Evolutionary conservation across 1,140 invertebrate species (phyloP), one percentile per base, ranked within the genome.

Genomic region (Nylanderia fulva): DNA sequence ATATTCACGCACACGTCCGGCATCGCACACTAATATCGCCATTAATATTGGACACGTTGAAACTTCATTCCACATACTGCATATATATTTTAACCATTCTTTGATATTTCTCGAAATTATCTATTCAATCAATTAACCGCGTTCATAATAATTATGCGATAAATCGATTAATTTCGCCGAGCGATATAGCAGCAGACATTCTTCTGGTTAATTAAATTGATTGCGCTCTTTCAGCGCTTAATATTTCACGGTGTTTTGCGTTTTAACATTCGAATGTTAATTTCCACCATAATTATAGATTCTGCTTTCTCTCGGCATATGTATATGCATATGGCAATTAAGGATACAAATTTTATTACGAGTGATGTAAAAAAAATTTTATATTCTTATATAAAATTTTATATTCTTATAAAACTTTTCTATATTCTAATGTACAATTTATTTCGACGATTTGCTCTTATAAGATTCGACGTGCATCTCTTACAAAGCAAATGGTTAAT

Each of bases 221-320:
- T 82, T 36, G 7, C 13, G 27, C 27, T 58, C 36, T 58, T 72
- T 72, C 66, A 42, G 45, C 64, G 71, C n/a, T 60, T 45, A 39
- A 33, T 24, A 82, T 71, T 58, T 82, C 39, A 72, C 36, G 77
- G 36, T 45, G 21, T 29, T 18, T 33, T n/a, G 52, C 64, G 24
- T 72, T 72, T 71, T 58, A 45, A 56, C 39, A 71, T 58, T 71
- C 52, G 24, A 58, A 82, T 82, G 71, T 58, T 42, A 29, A 52
- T 82, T 58, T 58, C 13, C 13, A 27, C n/a, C 36, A 15, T 13
- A 71, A 82, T 82, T 72, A 72, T 33, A 58, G 54, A 82, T 82
- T 82, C 27, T 82, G n/a, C 54, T 60, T 58, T 71, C 66, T 82
- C 66, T 79, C n/a, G 42, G 18, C 33, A 15, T 7, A 13, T 56